Percentiles rank a stretch among this genome's conserved stretches.
Evolutionary conservation across 2,797 vertebrate genomes (phyloP).

Genomic region (Propithecus deckenii): DNA sequence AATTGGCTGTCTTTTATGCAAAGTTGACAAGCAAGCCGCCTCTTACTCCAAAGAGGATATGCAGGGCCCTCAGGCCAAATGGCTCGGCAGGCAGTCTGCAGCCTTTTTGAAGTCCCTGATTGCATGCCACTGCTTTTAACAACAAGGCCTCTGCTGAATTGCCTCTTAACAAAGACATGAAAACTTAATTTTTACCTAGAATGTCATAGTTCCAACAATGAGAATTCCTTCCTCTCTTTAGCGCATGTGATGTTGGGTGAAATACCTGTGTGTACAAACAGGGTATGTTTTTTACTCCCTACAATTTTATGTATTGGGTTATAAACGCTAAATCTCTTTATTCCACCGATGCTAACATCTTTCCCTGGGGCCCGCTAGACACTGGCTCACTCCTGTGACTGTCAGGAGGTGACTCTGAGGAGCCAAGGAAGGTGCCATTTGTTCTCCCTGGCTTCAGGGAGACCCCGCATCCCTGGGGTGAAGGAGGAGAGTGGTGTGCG

Average conservation of each 20-base stretch:
- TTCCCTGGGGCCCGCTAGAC: not conserved
- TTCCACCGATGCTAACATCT: not conserved
- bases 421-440: not conserved
- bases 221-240: not conserved
- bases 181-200: constrained; percentile 75
- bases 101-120: constrained; percentile 81
- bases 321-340: constrained; percentile 6
- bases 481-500: not conserved
- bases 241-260: not conserved
- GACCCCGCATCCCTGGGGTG: not conserved
- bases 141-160: constrained; percentile 75
- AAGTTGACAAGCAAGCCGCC: constrained; percentile 77
- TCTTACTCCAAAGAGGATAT: constrained; percentile 78
- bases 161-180: constrained; percentile 75
- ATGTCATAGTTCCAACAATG: constrained; percentile 54
- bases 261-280: not conserved
- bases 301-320: not conserved
- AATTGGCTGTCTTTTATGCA: constrained; percentile 84
- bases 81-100: constrained; percentile 76
- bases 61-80: constrained; percentile 83
- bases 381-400: not conserved
- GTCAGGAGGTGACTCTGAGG: not conserved
- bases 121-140: constrained; percentile 65
- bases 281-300: not conserved
- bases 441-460: not conserved